These are phyloP conservation scores for Macrobrachium nipponense DNA, from an alignment of 1,140 invertebrate species.

Conservation along the genomic window DNA sequence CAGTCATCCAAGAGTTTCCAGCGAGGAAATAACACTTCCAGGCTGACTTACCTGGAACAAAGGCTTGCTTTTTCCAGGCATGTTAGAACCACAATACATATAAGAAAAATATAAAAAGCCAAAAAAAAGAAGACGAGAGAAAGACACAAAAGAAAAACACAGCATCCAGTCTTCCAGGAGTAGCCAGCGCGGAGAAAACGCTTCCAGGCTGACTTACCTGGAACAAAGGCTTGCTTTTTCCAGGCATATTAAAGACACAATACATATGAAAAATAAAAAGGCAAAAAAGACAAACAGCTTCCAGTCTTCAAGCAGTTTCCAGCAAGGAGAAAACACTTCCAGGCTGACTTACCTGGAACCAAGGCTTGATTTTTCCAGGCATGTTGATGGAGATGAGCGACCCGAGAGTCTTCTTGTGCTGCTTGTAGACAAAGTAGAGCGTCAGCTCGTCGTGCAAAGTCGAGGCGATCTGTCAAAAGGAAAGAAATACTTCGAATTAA, in stretches of 20 bases:
- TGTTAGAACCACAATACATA: too few relatives aligned
- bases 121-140: too few relatives aligned
- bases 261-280: too few relatives aligned
- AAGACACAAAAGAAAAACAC: too few relatives aligned
- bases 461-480: constrained; percentile 14
- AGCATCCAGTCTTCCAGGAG: too few relatives aligned
- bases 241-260: constrained; percentile 70
- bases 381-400: constrained; percentile 70
- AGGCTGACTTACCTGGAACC: constrained; percentile 66
- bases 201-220: constrained; percentile 60
- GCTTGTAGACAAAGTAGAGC: constrained; percentile 68
- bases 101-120: too few relatives aligned
- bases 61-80: constrained; percentile 69
- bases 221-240: constrained; percentile 70
- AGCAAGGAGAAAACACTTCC: background rate
- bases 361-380: constrained; percentile 70
- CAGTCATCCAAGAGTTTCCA: too few relatives aligned
- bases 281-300: too few relatives aligned
- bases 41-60: constrained; percentile 67
- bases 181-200: too few relatives aligned
- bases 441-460: constrained; percentile 41
- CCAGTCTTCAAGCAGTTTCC: too few relatives aligned
- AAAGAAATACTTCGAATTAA: background rate
- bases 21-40: background rate
- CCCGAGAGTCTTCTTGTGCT: constrained; percentile 69